Evolutionary conservation across 2,797 vertebrate genomes (phyloP), one percentile per base, ranked within the genome.

Genomic region (Cossypha caffra): DNA sequence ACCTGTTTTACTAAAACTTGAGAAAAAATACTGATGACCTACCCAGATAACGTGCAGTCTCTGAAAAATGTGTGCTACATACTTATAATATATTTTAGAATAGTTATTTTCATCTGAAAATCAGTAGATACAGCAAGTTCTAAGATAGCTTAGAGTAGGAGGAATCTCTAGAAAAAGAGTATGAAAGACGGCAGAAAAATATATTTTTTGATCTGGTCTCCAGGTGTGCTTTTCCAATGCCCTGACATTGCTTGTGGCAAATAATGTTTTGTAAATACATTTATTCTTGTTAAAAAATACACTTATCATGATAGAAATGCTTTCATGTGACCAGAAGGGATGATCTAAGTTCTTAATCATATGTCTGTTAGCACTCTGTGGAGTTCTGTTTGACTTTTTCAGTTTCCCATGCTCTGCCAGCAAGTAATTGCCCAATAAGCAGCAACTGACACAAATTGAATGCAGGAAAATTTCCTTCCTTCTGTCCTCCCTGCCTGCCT

Each of bases 401-500:
- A 6, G 17, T 52, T 67, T 35, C 31, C 31, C 5, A 8, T 26
- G 7, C 5, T 59, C 31, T 80, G 7, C 33, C 38, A 59, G 14
- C 0, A 7, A 43, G 11, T n/a, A 57, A 33, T 31, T 58, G 9
- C 7, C 24, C 37, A 51, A 72, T 24, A 51, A 29, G 8, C 14
- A 52, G 5, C 16, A 42, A 37, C 1, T 66, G 29, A 19, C 18
- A n/a, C 6, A 63, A 86, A 35, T 1, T 48, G 9, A 76, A 73
- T 58, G 9, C 55, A 45, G 31, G 15, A 40, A 64, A 35, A 10
- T 8, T 37, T 24, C 13, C 37, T 42, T 3, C 11, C 9, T 21
- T 6, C 23, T 4, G 1, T 18, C 9, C 21, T 42, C 2, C 16
- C 16, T 6, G 10, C 11, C 7, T 16, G 4, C 52, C 19, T 52